Percentiles rank a stretch among this genome's conserved stretches.
Evolutionary conservation across 2,113 vertebrate genomes (phyloP).

Genomic region (Solea senegalensis): DNA sequence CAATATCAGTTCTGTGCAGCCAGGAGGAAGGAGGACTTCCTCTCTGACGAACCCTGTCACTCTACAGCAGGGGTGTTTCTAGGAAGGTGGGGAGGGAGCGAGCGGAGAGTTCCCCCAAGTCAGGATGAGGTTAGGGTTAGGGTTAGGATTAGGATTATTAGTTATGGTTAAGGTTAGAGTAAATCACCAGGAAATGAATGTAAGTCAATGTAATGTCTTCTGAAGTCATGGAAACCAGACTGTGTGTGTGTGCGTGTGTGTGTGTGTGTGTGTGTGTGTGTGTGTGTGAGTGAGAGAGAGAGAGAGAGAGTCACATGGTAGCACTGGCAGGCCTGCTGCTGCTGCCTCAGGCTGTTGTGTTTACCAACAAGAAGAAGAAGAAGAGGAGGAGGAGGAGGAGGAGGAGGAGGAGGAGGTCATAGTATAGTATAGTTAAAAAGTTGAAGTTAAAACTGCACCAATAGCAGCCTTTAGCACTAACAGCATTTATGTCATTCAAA

Average conservation of each 20-base stretch:
- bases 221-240: no score
- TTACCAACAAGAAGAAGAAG: constrained; percentile 59
- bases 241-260: not conserved
- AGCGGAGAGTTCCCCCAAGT: no score
- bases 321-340: constrained; percentile 46
- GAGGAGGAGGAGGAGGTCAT: constrained; percentile 46
- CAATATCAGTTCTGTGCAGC: no score
- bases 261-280: not conserved
- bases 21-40: no score
- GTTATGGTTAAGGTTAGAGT: no score
- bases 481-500: constrained; percentile 12
- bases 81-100: no score
- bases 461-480: constrained; percentile 31
- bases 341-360: constrained; percentile 64
- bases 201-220: no score
- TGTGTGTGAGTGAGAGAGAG: constrained; percentile 4
- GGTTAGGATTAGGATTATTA: no score
- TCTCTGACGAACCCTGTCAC: no score
- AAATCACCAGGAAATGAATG: no score
- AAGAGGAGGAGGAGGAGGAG: constrained; percentile 21
- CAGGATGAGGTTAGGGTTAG: no score
- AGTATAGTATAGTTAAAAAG: constrained; percentile 26
- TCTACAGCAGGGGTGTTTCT: no score
- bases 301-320: constrained; percentile 61
- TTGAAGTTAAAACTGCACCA: constrained; percentile 22